These are phyloP conservation scores for Seriola aureovittata DNA, from an alignment of 2,113 vertebrate species.

Conservation along the genomic window DNA sequence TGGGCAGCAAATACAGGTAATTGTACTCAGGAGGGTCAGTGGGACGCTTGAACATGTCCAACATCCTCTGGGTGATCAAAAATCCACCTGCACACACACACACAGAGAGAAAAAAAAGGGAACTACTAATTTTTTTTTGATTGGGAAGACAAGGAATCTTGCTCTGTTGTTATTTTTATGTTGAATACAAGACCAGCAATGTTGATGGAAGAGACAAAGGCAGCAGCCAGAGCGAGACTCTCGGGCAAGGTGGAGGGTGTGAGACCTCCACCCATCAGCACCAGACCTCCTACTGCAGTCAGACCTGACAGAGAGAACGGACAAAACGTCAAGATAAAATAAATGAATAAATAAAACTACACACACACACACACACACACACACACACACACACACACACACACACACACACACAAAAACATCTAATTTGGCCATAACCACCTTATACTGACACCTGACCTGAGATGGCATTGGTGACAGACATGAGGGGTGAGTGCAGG, in stretches of 20 bases:
- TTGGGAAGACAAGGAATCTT: background rate
- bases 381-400: background rate
- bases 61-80: slow-evolving; percentile 84
- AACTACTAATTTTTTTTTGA: background rate
- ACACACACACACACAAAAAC: background rate
- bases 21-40: slow-evolving; percentile 84
- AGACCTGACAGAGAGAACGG: slow-evolving; percentile 70
- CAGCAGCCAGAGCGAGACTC: slow-evolving; percentile 85
- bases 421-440: background rate
- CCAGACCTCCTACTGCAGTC: slow-evolving; percentile 88
- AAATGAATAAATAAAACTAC: background rate
- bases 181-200: slow-evolving; percentile 80
- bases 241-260: slow-evolving; percentile 82
- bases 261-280: slow-evolving; percentile 87
- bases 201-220: slow-evolving; percentile 88
- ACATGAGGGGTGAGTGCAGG: slow-evolving; percentile 98
- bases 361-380: background rate
- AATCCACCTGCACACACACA: slow-evolving; percentile 77
- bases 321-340: background rate
- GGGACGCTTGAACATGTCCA: slow-evolving; percentile 87
- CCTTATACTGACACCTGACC: slow-evolving; percentile 81
- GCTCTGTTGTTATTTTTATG: background rate
- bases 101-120: background rate
- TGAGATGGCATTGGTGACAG: slow-evolving; percentile 98
- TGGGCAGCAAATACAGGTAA: slow-evolving; percentile 83